Evolutionary conservation across 2,113 vertebrate genomes (phyloP), one percentile per base, ranked within the genome.

Genomic region (Spermophilus dauricus): DNA sequence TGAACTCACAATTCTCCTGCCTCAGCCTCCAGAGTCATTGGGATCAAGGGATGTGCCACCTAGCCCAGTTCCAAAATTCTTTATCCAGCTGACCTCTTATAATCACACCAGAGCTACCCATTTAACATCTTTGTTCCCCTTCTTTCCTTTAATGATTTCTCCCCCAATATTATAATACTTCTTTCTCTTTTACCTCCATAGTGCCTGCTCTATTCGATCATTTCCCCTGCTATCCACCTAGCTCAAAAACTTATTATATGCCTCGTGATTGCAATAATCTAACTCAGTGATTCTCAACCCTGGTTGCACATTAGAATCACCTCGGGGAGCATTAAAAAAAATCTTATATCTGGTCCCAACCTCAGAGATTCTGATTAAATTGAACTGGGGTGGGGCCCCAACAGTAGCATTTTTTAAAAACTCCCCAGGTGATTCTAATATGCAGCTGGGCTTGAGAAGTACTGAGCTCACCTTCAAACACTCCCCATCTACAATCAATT

Each of bases 181-280:
- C 45, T 67, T 91, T 45, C 51, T 63, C 58, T 73, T 78, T 8
- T 91, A 39, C 86, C 65, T 82, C 81, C 30, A 39, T 5, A 63
- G 34, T 42, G 24, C 83, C 94, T 89, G 48, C 51, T 93, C 70
- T 58, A 16, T 93, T 86, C 6, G 13, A 83, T 93, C 93, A 87
- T 96, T 92, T 96, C 72, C 70, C 80, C 91, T 89, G 89, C 80
- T 76, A 53, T 89, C 94, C 92, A 72, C 86, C 95, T 90, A 90
- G 92, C 97, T 97, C 92, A 95, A 82, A 97, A 97, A 96, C 92
- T 63, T 97, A 97, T 96, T 97, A 97, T 97, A 96, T 97, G 98
- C 96, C 96, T 87, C 89, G 90, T 92, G 96, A 89, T 89, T 95
- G 83, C 96, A 98, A 96, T 97, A 96, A 95, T 96, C 95, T 95